Percentiles rank a stretch among this genome's conserved stretches.
Evolutionary conservation across 2,797 vertebrate genomes (phyloP).

Genomic region (Hippocampus kuda): DNA sequence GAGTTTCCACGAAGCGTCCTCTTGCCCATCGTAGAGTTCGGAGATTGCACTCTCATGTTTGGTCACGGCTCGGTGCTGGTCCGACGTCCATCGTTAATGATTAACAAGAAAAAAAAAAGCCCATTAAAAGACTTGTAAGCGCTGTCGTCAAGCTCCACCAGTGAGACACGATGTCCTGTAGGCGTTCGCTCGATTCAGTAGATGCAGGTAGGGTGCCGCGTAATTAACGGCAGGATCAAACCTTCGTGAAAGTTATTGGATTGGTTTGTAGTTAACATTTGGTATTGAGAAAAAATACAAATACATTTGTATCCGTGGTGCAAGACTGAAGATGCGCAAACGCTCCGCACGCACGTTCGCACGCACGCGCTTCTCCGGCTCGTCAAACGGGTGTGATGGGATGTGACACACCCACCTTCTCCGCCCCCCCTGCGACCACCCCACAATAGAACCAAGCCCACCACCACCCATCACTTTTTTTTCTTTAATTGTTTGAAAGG

Average conservation of each 20-base stretch:
- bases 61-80: conserved; percentile 35
- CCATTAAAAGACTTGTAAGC: neutral
- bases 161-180: neutral
- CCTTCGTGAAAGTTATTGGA: neutral
- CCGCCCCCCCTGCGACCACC: neutral
- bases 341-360: neutral
- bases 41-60: conserved; percentile 49
- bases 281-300: neutral
- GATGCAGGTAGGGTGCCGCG: neutral
- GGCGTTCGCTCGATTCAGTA: neutral
- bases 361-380: neutral
- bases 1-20: conserved; percentile 35
- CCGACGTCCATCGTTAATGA: conserved; percentile 40
- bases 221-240: neutral
- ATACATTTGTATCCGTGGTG: neutral
- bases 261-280: neutral
- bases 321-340: neutral
- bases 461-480: neutral
- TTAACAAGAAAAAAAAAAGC: neutral
- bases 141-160: neutral
- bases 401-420: conserved; percentile 2
- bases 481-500: neutral
- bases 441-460: neutral
- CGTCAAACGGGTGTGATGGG: neutral
- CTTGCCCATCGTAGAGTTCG: conserved; percentile 43